Base-by-base conservation (phyloP, 2,888 invertebrate species). In the Gastrophysa polygoni region DNA sequence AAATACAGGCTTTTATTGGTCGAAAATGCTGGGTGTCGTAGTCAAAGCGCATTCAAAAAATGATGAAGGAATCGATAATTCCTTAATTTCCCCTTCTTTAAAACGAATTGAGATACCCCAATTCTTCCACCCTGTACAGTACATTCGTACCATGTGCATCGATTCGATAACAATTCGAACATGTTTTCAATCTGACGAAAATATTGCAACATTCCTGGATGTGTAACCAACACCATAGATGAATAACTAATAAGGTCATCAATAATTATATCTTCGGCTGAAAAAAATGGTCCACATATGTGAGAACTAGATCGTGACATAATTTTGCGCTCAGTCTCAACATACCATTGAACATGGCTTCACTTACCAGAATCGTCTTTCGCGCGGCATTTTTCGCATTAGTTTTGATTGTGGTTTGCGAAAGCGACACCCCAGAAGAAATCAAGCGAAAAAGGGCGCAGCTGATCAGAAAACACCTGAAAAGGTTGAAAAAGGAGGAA, bases 401-500 rank as follows among this genome's bases (percentile, higher is more conserved):
- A 14, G 1, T 38, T n/a, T 38, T 14, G 14, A 38, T n/a, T 11
- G 38, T 38, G 38, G 16, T 59, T 10, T 59, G 67, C 32, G 68
- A 66, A 8, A 64, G 66, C 38, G 68, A 66, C 7, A 64, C 52
- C 10, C 64, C 69, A 1, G 64, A 62, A 17, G 71, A 67, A 14
- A 48, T 65, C 3, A 75, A 71, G 56, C 72, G 69, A 24, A 81
- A 79, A 68, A 84, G 83, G 68, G 88, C 88, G 0, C 83, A 84
- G 24, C 83, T 90, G 63, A 84, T 91, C 14, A 89, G 87, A 73
- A 89, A 87, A 71, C 85, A 92, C 70, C 82, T 91, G 68, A 91
- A 90, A 72, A 86, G 88, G 62, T 82, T 89, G 63, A 90, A 88
- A 76, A 87, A 89, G 78, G 84, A 88, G 69, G 92, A 93, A 71